Percentiles rank a stretch among this genome's conserved stretches.
These are phyloP conservation scores for Naso thynnoides DNA, from an alignment of 2,797 vertebrate species.

Conservation along the genomic window DNA sequence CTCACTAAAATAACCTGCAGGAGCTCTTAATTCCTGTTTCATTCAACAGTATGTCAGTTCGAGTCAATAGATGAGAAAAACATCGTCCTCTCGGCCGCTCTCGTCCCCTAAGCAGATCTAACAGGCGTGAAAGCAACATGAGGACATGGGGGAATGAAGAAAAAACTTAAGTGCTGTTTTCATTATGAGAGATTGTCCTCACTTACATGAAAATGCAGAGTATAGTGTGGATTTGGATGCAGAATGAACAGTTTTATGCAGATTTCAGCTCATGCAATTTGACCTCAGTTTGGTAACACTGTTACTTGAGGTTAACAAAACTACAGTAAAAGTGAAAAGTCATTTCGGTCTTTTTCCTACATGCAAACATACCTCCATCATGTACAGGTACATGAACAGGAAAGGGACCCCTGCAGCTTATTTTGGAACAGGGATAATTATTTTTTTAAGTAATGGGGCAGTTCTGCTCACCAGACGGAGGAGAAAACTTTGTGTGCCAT, in stretches of 20 bases:
- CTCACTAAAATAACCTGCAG: constrained; percentile 77
- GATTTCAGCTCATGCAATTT: neutral
- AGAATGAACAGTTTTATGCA: neutral
- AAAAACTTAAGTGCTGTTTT: neutral
- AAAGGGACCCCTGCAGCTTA: constrained; percentile 63
- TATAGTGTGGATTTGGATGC: constrained; percentile 26
- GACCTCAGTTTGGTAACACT: neutral
- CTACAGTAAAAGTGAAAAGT: constrained; percentile 43
- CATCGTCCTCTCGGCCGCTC: neutral
- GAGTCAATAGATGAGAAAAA: neutral
- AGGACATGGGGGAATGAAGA: too few relatives aligned
- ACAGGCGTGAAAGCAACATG: neutral
- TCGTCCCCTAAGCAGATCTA: neutral
- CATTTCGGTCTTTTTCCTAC: constrained; percentile 47
- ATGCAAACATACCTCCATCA: constrained; percentile 37
- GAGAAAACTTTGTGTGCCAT: constrained; percentile 53
- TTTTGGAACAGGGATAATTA: constrained; percentile 82
- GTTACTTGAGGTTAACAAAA: neutral
- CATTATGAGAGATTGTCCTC: neutral
- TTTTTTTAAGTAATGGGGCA: constrained; percentile 84
- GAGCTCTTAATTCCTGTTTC: constrained; percentile 49
- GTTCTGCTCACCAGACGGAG: constrained; percentile 69
- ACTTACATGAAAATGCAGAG: neutral
- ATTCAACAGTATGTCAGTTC: neutral
- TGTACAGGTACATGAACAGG: constrained; percentile 42